These are phyloP conservation scores for Percina caprodes DNA, from an alignment of 2,113 vertebrate species.

Conservation along the genomic window DNA sequence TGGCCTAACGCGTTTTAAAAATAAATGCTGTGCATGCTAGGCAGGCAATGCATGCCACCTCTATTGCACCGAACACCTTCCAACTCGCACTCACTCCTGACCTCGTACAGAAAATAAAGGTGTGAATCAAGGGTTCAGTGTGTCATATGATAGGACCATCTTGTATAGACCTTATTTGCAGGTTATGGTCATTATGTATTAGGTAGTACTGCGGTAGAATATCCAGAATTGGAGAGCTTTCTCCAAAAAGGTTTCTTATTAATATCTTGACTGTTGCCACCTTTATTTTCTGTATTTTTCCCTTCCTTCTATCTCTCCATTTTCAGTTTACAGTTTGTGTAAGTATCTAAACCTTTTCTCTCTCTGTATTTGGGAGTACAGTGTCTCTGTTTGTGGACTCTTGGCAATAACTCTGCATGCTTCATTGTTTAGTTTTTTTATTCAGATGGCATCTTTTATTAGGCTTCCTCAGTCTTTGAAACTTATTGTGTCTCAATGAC, in stretches of 20 bases:
- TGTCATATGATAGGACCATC: not conserved
- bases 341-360: slow-evolving; percentile 79
- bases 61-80: slow-evolving; percentile 16
- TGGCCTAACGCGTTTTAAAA: not conserved
- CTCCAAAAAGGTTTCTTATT: not conserved
- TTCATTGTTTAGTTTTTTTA: slow-evolving; percentile 22
- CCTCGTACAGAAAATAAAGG: slow-evolving; percentile 78
- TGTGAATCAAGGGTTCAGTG: slow-evolving; percentile 47
- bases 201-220: not conserved
- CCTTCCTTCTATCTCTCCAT: slow-evolving; percentile 76
- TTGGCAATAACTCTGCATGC: slow-evolving; percentile 68
- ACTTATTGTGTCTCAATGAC: slow-evolving; percentile 49
- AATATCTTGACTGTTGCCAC: slow-evolving; percentile 73
- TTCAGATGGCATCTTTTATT: not conserved
- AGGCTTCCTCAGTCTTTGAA: slow-evolving; percentile 21
- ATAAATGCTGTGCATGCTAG: slow-evolving; percentile 1
- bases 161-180: not conserved
- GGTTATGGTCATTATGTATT: not conserved
- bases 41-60: slow-evolving; percentile 54
- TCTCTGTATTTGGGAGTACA: slow-evolving; percentile 56
- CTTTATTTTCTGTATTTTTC: slow-evolving; percentile 85
- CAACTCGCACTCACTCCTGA: slow-evolving; percentile 40
- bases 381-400: slow-evolving; percentile 50
- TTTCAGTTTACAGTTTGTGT: slow-evolving; percentile 85
- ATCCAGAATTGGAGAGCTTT: slow-evolving; percentile 12